A percentile compares a stretch with the other conserved stretches of the same genome.
Evolutionary conservation across 2,113 vertebrate genomes (phyloP).

Genomic region (Hippocampus barbouri): DNA sequence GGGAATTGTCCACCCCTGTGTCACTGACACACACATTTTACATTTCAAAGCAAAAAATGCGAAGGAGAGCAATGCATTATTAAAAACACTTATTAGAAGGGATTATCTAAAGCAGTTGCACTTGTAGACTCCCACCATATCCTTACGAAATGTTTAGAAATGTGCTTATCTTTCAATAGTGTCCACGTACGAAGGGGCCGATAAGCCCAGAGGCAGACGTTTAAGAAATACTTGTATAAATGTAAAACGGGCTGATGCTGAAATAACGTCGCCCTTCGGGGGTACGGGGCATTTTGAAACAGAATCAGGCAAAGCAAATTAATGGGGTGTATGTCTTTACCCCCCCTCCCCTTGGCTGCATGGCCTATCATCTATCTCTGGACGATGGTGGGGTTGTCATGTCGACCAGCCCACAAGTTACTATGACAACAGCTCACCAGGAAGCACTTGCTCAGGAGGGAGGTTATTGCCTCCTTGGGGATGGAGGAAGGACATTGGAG

Average conservation of each 20-base stretch:
- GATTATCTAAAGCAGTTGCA: background rate
- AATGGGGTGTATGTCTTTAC: conserved; percentile 52
- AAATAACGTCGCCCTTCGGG: conserved; percentile 20
- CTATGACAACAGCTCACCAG: conserved; percentile 74
- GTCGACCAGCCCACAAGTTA: conserved; percentile 70
- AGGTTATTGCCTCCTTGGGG: conserved; percentile 73
- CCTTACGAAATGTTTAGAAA: background rate
- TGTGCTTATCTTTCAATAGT: background rate
- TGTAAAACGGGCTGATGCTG: conserved; percentile 42
- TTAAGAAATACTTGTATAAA: conserved; percentile 53
- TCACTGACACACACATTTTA: background rate
- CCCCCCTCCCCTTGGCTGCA: conserved; percentile 54
- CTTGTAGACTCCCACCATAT: background rate
- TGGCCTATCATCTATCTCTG: conserved; percentile 72
- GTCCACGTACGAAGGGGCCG: background rate
- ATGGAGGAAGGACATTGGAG: conserved; percentile 50
- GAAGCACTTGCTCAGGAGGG: conserved; percentile 61
- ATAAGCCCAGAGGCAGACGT: conserved; percentile 5
- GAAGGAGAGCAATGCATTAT: background rate
- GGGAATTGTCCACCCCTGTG: background rate
- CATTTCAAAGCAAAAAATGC: background rate
- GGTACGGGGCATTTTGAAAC: conserved; percentile 42
- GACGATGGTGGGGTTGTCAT: conserved; percentile 72
- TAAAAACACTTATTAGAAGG: background rate
- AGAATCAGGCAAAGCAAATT: conserved; percentile 64